phyloP scores from a whole-genome alignment of 2,797 vertebrate species.

The Gouania willdenowi region DNA sequence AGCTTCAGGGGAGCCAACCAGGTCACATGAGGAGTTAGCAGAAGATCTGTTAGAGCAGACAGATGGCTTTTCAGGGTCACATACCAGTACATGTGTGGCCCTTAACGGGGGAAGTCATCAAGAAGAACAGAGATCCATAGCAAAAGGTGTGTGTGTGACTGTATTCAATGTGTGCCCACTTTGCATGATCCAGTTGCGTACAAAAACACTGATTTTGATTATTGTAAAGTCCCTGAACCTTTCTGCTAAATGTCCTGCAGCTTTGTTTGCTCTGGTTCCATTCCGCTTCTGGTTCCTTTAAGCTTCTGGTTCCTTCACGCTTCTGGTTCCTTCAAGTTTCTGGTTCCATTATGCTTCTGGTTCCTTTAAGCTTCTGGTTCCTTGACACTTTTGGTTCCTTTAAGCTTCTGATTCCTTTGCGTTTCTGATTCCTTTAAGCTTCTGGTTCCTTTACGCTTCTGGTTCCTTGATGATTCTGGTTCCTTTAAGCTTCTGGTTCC shows the following conservation, averaged over 20 bases:
- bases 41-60: constrained; percentile 61
- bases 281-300: constrained; percentile 40
- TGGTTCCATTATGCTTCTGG: too few relatives aligned
- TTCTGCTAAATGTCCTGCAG: constrained; percentile 37
- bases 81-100: constrained; percentile 68
- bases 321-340: too few relatives aligned
- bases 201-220: constrained; percentile 5
- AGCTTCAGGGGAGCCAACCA: constrained; percentile 47
- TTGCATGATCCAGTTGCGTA: constrained; percentile 37
- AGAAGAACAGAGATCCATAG: constrained; percentile 54
- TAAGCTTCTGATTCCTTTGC: too few relatives aligned
- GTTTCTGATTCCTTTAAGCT: too few relatives aligned
- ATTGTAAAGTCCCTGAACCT: constrained; percentile 35
- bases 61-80: constrained; percentile 69
- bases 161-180: background rate
- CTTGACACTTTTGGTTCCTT: too few relatives aligned
- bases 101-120: constrained; percentile 75
- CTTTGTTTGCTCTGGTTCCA: constrained; percentile 40
- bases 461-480: too few relatives aligned
- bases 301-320: too few relatives aligned
- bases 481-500: too few relatives aligned
- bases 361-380: too few relatives aligned
- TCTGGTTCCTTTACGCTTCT: too few relatives aligned
- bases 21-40: constrained; percentile 55
- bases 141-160: constrained; percentile 55